Evolutionary conservation across 2,888 invertebrate genomes (phyloP).

Genomic region (Deroplatys truncata): DNA sequence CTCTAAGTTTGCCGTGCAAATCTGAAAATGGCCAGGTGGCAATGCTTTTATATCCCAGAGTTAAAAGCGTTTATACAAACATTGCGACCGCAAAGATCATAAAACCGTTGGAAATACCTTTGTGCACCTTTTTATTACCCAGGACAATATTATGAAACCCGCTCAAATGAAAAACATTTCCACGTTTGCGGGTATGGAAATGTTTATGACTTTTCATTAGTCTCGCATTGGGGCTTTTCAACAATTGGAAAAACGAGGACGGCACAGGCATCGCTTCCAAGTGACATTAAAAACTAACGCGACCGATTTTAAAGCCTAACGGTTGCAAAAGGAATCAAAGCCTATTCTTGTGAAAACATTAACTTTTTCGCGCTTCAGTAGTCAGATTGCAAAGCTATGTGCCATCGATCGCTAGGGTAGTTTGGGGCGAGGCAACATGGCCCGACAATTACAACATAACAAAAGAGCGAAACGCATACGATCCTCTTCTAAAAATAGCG

Average conservation of each 20-base stretch:
- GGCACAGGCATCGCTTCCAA: background rate
- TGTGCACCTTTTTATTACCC: background rate
- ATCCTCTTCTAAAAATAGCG: background rate
- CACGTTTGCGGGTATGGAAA: background rate
- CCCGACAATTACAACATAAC: background rate
- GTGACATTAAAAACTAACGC: background rate
- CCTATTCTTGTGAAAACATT: background rate
- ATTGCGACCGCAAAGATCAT: background rate
- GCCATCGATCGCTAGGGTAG: background rate
- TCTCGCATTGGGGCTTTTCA: background rate
- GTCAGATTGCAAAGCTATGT: background rate
- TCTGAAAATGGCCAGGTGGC: no score
- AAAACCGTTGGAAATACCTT: background rate
- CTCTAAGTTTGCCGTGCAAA: no score
- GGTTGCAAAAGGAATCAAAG: background rate
- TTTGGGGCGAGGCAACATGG: background rate
- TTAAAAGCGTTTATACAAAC: background rate
- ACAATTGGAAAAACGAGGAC: no score
- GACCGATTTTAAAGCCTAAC: background rate
- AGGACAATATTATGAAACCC: background rate
- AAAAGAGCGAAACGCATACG: background rate
- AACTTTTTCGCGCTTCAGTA: background rate
- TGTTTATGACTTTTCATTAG: background rate
- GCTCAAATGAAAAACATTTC: background rate
- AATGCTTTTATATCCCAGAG: background rate